phyloP scores from a whole-genome alignment of 2,797 vertebrate species.

The Oreortyx pictus region DNA sequence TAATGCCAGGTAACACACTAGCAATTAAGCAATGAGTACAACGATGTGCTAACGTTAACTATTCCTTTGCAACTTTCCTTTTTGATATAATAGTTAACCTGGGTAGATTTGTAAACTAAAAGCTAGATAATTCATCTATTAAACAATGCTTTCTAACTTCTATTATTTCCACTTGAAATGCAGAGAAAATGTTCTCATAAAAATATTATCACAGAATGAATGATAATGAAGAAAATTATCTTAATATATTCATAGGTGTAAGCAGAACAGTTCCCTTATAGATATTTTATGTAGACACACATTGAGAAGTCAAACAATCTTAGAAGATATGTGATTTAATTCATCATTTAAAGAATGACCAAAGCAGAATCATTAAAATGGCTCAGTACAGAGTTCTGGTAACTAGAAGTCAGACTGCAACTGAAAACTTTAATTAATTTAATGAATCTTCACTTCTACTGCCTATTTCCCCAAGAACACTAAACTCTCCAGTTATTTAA shows the following conservation, averaged over 20 bases:
- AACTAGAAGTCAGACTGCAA: neutral
- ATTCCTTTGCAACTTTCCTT: neutral
- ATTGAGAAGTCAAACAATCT: neutral
- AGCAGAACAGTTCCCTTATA: neutral
- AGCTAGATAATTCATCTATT: neutral
- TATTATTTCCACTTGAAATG: neutral
- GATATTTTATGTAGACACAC: neutral
- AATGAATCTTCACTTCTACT: neutral
- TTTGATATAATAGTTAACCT: neutral
- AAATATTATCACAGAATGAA: neutral
- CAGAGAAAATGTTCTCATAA: neutral
- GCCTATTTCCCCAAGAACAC: neutral
- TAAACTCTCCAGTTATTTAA: neutral
- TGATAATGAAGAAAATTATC: neutral
- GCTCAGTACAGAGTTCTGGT: neutral
- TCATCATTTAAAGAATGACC: neutral
- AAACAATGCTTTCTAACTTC: neutral
- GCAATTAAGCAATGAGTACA: neutral
- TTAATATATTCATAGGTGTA: neutral
- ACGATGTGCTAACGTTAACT: neutral
- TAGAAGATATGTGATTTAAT: neutral
- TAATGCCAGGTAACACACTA: neutral
- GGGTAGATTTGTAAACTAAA: neutral
- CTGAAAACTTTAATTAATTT: neutral
- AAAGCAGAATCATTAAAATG: neutral